Evolutionary conservation across 2,888 invertebrate species (phyloP).

Genomic region (Chorisops tibialis): DNA sequence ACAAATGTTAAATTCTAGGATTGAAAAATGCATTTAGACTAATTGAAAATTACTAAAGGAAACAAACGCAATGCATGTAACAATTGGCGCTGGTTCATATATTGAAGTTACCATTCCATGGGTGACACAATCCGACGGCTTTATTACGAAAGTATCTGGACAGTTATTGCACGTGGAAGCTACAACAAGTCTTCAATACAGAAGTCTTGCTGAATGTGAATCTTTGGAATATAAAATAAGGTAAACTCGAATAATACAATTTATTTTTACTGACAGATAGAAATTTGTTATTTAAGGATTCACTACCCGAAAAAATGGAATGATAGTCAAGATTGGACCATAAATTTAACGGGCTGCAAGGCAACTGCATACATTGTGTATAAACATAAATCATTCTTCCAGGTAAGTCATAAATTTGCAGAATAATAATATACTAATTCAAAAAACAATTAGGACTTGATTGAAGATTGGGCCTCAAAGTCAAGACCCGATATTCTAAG

Average conservation of each 20-base stretch:
- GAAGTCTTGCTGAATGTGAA: constrained; percentile 90
- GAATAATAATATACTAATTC: neutral
- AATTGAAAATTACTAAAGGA: constrained; percentile 56
- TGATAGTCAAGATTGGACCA: constrained; percentile 91
- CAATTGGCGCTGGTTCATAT: constrained; percentile 92
- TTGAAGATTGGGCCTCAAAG: constrained; percentile 96
- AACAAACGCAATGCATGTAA: constrained; percentile 95
- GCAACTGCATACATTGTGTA: constrained; percentile 90
- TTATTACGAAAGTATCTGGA: constrained; percentile 85
- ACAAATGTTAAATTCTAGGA: too few relatives aligned
- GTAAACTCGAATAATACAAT: constrained; percentile 51
- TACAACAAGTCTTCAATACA: constrained; percentile 90
- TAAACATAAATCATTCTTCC: constrained; percentile 93
- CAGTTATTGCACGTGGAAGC: constrained; percentile 92
- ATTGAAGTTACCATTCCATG: constrained; percentile 95
- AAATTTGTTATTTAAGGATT: constrained; percentile 40
- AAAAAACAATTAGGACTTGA: constrained; percentile 63
- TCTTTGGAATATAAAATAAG: constrained; percentile 87
- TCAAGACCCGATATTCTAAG: constrained; percentile 86
- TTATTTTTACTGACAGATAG: too few relatives aligned
- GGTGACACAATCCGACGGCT: constrained; percentile 84
- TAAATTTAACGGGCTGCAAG: constrained; percentile 90
- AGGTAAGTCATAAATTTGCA: constrained; percentile 44
- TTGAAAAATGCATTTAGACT: neutral
- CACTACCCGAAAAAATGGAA: constrained; percentile 95